Percentiles rank a stretch among this genome's conserved stretches.
Evolutionary conservation across 2,113 vertebrate species (phyloP).

Genomic region (Sphyrna mokarran): DNA sequence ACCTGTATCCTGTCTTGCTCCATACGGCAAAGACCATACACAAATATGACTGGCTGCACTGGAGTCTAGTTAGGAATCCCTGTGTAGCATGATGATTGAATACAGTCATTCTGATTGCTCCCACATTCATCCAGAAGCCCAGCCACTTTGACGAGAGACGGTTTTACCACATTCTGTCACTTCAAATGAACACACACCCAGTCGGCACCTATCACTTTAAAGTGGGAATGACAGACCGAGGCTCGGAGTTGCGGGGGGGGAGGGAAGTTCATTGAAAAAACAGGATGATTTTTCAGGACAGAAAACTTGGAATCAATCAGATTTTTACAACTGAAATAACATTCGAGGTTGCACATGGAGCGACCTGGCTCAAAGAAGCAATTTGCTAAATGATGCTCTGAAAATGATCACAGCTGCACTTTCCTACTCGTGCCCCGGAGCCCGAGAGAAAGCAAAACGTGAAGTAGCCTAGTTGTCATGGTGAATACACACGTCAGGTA

Average conservation of each 20-base stretch:
- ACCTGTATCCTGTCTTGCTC: not conserved
- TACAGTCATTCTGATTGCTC: not conserved
- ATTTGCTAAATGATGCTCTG: not conserved
- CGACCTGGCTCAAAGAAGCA: not conserved
- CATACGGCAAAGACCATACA: not conserved
- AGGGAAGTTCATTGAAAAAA: not conserved
- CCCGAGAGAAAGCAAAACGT: not conserved
- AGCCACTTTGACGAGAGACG: not conserved
- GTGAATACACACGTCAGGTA: not conserved
- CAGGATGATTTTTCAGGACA: not conserved
- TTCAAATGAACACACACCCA: not conserved
- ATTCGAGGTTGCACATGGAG: not conserved
- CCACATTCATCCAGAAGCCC: not conserved
- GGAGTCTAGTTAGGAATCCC: not conserved
- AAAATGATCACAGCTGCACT: conserved; percentile 9
- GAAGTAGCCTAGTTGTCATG: not conserved
- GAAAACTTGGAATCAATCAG: not conserved
- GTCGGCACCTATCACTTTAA: not conserved
- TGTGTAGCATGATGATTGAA: not conserved
- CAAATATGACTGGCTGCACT: not conserved
- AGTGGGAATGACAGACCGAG: not conserved
- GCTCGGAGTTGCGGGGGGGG: not conserved
- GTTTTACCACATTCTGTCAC: not conserved
- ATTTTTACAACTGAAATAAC: conserved; percentile 28
- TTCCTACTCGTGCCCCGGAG: not conserved